phyloP scores from a whole-genome alignment of 2,888 invertebrate species.

The Ophion ellenae region DNA sequence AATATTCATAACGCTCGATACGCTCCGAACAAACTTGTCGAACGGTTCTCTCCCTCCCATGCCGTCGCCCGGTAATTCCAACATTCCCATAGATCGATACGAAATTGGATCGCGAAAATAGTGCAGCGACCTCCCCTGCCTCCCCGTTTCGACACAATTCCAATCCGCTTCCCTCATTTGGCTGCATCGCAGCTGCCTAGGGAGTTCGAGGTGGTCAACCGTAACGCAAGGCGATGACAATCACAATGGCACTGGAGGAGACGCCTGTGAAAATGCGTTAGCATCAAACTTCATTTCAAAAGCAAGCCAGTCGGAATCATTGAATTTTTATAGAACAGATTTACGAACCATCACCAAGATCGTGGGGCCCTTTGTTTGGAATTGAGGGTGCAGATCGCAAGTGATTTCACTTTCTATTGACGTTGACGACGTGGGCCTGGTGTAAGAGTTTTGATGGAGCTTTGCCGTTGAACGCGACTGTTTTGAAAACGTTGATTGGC shows the following conservation, averaged over 20 bases:
- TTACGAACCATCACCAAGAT: not conserved
- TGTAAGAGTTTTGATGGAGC: not conserved
- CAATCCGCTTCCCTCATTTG: constrained; percentile 45
- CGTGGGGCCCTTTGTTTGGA: not conserved
- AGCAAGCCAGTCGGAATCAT: not conserved
- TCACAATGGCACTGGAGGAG: not conserved
- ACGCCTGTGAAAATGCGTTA: not conserved
- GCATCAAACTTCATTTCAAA: not conserved
- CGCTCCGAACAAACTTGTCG: constrained; percentile 65
- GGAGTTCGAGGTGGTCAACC: constrained; percentile 17
- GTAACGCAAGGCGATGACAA: constrained; percentile 36
- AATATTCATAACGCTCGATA: constrained; percentile 68
- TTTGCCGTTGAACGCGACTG: not conserved
- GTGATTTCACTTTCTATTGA: not conserved
- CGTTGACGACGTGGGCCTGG: not conserved
- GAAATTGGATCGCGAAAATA: constrained; percentile 66
- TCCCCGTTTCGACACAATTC: constrained; percentile 17
- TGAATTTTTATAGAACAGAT: not conserved
- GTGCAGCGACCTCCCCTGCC: constrained; percentile 23
- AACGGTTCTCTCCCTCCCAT: constrained; percentile 38
- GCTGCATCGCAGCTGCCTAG: constrained; percentile 37
- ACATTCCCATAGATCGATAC: constrained; percentile 62
- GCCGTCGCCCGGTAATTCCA: constrained; percentile 55
- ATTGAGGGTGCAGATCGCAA: too few species aligned
- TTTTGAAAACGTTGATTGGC: not conserved